Conservation (phyloP, 2,888 invertebrate species). For the Stenurella melanura region DNA sequence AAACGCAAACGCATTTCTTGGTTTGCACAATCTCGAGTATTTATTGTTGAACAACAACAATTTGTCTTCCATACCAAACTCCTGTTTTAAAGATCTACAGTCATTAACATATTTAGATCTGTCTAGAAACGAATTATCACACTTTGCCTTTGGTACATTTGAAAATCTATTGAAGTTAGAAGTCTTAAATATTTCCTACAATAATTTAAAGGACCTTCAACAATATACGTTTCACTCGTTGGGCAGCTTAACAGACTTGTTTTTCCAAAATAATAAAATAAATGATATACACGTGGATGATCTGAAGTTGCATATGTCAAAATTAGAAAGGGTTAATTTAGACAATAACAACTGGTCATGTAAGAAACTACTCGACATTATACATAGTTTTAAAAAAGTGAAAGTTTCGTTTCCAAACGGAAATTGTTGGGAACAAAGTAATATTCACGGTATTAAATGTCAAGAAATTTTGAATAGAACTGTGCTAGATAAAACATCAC, state of each 20-base stretch:
- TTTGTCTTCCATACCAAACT: slow-evolving; percentile 30
- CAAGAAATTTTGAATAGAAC: neutral
- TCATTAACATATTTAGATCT: slow-evolving; percentile 30
- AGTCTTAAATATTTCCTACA: slow-evolving; percentile 29
- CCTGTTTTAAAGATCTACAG: slow-evolving; percentile 33
- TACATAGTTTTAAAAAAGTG: neutral
- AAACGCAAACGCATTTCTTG: slow-evolving; percentile 6
- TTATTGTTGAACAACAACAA: slow-evolving; percentile 25
- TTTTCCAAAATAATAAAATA: slow-evolving; percentile 36
- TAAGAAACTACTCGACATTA: slow-evolving; percentile 6
- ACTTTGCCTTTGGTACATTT: slow-evolving; percentile 38
- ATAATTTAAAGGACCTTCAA: slow-evolving; percentile 17
- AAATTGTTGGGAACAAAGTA: slow-evolving; percentile 14
- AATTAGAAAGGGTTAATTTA: slow-evolving; percentile 18
- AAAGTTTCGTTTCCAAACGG: slow-evolving; percentile 9
- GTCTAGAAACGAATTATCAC: slow-evolving; percentile 33
- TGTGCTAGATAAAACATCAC: neutral
- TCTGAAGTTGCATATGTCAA: slow-evolving; percentile 4
- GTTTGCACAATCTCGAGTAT: slow-evolving; percentile 5
- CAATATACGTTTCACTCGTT: slow-evolving; percentile 23
- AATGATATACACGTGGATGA: slow-evolving; percentile 32
- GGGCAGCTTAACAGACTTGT: neutral
- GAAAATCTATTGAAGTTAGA: slow-evolving; percentile 27
- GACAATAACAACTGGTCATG: slow-evolving; percentile 27
- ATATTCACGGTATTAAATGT: slow-evolving; percentile 41